Evolutionary conservation across 1,140 invertebrate species (phyloP), one percentile per base, ranked within the genome.

Genomic region (Homarus americanus): DNA sequence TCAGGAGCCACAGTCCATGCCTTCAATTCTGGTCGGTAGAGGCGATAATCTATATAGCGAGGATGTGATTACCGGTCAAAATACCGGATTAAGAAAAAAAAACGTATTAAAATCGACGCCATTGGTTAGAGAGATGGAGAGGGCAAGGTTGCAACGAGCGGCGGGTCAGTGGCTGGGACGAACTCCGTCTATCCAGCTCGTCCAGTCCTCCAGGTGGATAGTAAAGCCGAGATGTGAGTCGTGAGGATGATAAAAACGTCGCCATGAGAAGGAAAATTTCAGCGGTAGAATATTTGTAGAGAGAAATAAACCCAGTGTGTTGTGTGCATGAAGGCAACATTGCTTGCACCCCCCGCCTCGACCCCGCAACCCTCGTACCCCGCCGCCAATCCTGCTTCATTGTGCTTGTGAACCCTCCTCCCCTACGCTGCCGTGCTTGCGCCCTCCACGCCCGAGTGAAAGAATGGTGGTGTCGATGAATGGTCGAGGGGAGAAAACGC

Each of bases 41-140:
- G 85, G 75, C 85, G 73, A 79, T 58, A 82, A 28, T 82, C 41
- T 63, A 63, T 38, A 63, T 10, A 66, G 10, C 28, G 34, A n/a
- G 32, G 40, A 63, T 66, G 58, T 82, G 80, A 63, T 58, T 34
- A 82, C 7, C 80, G 10, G 58, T 66, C 53, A 63, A 82, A 82
- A 82, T 38, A 63, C 1, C 10, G 58, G 32, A 24, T 63, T 66
- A 38, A 34, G 2, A 38, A 36, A 36, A 58, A 32, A 53, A 20
- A 53, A 40, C 44, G 79, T 17, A 10, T n/a, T 36, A 66, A 63
- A 32, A 15, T 38, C 63, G 63, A 32, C 63, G 28, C 63, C 63
- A 69, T 69, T 69, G 63, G 63, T n/a, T 69, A 69, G n/a, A 4
- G 7, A 76, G 73, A 76, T 24, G 32, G 38, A 32, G 73, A 24